phyloP scores from a whole-genome alignment of 2,797 vertebrate genomes.

The Acrossocheilus fasciatus region DNA sequence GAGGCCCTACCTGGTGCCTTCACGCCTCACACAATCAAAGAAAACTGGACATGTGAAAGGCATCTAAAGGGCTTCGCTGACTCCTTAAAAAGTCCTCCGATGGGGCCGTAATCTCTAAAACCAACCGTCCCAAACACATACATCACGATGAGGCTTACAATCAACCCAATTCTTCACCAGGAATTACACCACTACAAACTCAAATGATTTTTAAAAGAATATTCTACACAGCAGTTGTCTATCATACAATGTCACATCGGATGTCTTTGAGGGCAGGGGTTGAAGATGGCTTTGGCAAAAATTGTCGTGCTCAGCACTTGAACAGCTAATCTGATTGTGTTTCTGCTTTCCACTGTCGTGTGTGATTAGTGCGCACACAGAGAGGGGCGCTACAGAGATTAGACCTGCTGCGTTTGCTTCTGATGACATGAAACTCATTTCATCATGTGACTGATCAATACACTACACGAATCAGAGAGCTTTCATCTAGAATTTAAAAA shows the following conservation, averaged over 20 bases:
- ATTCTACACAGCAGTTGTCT: neutral
- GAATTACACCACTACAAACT: neutral
- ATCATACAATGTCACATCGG: conserved; percentile 16
- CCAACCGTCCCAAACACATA: conserved; percentile 17
- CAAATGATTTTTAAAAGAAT: neutral
- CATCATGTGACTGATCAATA: neutral
- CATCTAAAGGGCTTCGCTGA: conserved; percentile 72
- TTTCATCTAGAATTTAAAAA: neutral
- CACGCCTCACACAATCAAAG: conserved; percentile 78
- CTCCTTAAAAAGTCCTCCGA: conserved; percentile 25
- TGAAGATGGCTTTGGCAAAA: conserved; percentile 53
- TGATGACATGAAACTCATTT: neutral
- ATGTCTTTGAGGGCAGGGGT: conserved; percentile 40
- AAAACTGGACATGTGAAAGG: conserved; percentile 77
- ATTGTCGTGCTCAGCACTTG: conserved; percentile 75
- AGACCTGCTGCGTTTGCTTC: conserved; percentile 33
- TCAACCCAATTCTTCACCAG: neutral
- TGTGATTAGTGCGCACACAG: conserved; percentile 75
- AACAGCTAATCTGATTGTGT: conserved; percentile 82
- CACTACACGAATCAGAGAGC: neutral
- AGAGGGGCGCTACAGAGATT: conserved; percentile 60
- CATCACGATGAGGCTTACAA: conserved; percentile 16
- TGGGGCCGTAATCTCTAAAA: conserved; percentile 23
- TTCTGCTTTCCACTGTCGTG: conserved; percentile 78
- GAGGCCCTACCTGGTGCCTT: conserved; percentile 80